Evolutionary conservation across 2,797 vertebrate genomes (phyloP), one percentile per base, ranked within the genome.

Genomic region (Botia almorhae): DNA sequence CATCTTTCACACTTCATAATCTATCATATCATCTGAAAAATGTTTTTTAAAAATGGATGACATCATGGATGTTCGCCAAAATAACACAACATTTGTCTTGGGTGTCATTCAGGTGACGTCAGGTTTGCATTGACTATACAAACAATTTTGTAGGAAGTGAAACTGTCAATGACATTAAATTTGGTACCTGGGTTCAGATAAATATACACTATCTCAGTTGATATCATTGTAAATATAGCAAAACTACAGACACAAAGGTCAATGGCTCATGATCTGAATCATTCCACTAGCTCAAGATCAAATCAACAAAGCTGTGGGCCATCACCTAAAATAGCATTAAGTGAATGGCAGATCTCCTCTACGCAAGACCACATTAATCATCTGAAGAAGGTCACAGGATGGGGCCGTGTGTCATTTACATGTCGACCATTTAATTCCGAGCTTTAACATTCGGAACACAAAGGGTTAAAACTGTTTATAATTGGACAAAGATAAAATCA

Each of bases 301-400:
- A 64, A 67, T 69, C 73, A 46, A 46, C 50, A 78, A 58, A 46
- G 23, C 23, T 5, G 33, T 33, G 33, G 33, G 56, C 69, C 13
- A 33, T 81, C 64, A 81, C 46, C 78, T 75, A 58, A 69, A 56
- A 65, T 74, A 74, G 67, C 80, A 72, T 0, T 2, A 19, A 17
- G 53, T 50, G 60, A 67, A 67, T 26, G 2, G 51, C 29, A 73
- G 63, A 70, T 63, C 39, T 33, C 33, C 33, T 69, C 50, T 53
- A 26, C 36, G 53, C 29, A 23, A 73, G 61, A 81, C 74, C 56
- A 70, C 48, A 55, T 51, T 48, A 43, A 55, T 29, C 8, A 55
- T 82, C 73, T 33, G 55, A 29, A 43, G 19, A 74, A 33, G 13
- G 33, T n/a, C 29, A 67, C 51, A 55, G 39, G 48, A 53, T 61